A percentile compares a stretch with the other conserved stretches of the same genome.
Evolutionary conservation across 1,140 invertebrate genomes (phyloP).

Genomic region (Eupristina koningsbergeri): DNA sequence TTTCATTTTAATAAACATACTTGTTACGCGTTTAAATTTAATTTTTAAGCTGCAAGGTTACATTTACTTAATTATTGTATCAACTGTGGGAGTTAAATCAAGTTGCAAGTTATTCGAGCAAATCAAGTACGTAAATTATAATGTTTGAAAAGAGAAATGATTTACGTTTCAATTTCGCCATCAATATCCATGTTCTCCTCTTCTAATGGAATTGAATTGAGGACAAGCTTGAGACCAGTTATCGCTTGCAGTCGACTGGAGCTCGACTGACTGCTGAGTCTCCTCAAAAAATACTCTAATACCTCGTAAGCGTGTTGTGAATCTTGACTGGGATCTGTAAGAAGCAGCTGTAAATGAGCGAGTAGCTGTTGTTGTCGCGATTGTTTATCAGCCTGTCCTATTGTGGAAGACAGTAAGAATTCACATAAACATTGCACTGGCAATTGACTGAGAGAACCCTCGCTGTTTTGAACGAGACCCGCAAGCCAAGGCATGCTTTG

Average conservation of each 20-base stretch:
- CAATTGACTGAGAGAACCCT: slow-evolving; percentile 88
- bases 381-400: slow-evolving; percentile 74
- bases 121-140: no score
- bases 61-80: no score
- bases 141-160: slow-evolving; percentile 25
- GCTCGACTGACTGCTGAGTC: slow-evolving; percentile 87
- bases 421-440: slow-evolving; percentile 97
- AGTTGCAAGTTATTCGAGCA: no score
- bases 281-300: slow-evolving; percentile 91
- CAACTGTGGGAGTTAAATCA: no score
- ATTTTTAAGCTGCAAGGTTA: no score
- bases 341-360: slow-evolving; percentile 80
- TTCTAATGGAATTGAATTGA: slow-evolving; percentile 69
- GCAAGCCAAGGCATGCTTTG: slow-evolving; percentile 98
- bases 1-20: no score
- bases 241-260: slow-evolving; percentile 85
- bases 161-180: slow-evolving; percentile 52
- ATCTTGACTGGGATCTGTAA: slow-evolving; percentile 77
- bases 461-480: slow-evolving; percentile 92
- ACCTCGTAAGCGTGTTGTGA: slow-evolving; percentile 83
- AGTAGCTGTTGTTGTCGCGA: slow-evolving; percentile 87
- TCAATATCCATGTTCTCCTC: slow-evolving; percentile 72
- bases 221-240: slow-evolving; percentile 76
- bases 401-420: slow-evolving; percentile 87
- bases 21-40: no score